phyloP scores from a whole-genome alignment of 2,113 vertebrate genomes.

The Muntiacus reevesi region DNA sequence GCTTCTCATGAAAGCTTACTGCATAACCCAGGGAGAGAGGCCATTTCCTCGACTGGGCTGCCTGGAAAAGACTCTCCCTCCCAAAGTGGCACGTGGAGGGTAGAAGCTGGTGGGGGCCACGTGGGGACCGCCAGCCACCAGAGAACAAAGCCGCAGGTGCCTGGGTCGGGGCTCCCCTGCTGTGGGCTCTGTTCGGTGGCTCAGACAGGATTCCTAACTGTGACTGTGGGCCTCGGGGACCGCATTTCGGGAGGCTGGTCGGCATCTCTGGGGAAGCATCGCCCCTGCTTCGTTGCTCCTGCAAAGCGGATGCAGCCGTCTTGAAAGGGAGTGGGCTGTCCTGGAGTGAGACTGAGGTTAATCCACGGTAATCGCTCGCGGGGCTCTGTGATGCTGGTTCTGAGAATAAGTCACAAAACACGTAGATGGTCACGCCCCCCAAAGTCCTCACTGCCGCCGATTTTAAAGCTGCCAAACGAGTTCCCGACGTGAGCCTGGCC shows the following conservation, averaged over 20 bases:
- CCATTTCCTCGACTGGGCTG: accelerated
- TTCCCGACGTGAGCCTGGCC: accelerated
- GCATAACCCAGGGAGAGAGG: not conserved
- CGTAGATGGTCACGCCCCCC: not conserved
- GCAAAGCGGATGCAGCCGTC: accelerated
- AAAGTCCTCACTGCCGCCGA: not conserved
- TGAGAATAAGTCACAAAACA: not conserved
- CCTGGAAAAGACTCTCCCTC: not conserved
- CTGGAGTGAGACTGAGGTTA: accelerated
- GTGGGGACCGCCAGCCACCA: accelerated
- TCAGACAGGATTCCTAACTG: accelerated
- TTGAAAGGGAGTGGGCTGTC: not conserved
- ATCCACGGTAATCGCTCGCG: accelerated
- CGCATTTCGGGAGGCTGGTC: accelerated
- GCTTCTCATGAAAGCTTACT: not conserved
- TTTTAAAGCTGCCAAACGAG: not conserved
- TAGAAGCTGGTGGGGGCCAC: accelerated
- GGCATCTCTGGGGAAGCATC: too few relatives aligned
- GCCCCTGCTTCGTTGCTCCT: accelerated
- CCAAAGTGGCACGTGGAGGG: accelerated
- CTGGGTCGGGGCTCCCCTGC: accelerated
- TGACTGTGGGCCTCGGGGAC: accelerated
- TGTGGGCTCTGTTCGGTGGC: not conserved
- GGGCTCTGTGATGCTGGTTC: not conserved
- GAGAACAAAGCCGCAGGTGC: not conserved